Evolutionary conservation across 2,113 vertebrate species (phyloP), one percentile per base, ranked within the genome.

Genomic region (Chloebia gouldiae): DNA sequence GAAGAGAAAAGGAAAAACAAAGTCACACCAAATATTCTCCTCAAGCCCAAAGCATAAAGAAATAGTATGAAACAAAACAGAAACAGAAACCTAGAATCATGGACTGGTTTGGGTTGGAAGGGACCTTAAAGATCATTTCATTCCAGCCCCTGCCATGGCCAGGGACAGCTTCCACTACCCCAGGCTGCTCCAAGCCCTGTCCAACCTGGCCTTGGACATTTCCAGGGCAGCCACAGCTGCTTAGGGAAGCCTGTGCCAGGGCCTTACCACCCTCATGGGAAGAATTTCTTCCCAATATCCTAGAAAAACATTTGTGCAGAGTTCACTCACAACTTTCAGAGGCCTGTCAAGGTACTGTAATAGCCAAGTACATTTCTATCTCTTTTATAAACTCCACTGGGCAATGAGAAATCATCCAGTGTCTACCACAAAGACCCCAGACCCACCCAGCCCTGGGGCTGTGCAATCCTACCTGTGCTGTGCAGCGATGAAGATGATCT

Each of bases 401-500:
- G 44, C 65, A 42, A 49, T 57, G 14, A 47, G 68, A 35, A 86
- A 50, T 20, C 23, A 6, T 27, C 63, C 16, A 10, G 35, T 40
- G 18, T 5, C 44, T 91, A 78, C 27, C 81, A 49, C 50, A 57
- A 45, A 61, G 51, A 28, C 2, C 13, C 11, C 45, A 60, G 31
- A 13, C 2, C 1, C 71, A 25, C 11, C 25, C 15, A 35, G 8
- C 27, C 33, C 47, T 8, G 37, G 33, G 72, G 61, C 2, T 56
- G 33, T 15, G 49, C 49, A 44, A 7, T 35, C 66, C 53, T 98
- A 99, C 99, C 99, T 99, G 98, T 49, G 98, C 98, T 17, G 99
- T 99, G 95, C 98, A 99, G 92, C 97, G 97, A 92, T 99, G 97
- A 90, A 99, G 98, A 97, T 99, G 98, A 97, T 99, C 99, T 49